These are phyloP conservation scores for Anguilla rostrata DNA, from an alignment of 2,113 vertebrate genomes.

Conservation along the genomic window DNA sequence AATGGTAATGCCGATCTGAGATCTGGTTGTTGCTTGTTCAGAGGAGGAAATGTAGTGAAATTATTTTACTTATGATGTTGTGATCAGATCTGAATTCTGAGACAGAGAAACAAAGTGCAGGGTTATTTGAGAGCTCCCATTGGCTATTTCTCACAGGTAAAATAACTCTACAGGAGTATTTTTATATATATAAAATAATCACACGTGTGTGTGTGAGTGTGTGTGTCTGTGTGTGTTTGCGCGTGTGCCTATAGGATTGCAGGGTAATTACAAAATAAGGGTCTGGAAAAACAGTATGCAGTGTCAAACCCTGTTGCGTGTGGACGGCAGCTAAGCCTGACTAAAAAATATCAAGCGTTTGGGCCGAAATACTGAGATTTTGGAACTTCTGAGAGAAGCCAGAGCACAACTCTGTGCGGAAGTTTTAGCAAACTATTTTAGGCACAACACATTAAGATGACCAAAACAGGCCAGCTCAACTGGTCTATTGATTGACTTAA, in stretches of 20 bases:
- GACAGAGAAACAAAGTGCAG: neutral
- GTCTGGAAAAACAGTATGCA: too few relatives aligned
- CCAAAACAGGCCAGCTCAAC: neutral
- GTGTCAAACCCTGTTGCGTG: too few relatives aligned
- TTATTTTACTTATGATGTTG: neutral
- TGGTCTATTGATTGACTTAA: too few relatives aligned
- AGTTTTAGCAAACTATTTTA: neutral
- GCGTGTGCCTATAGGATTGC: neutral
- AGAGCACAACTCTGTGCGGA: neutral
- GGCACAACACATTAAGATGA: neutral
- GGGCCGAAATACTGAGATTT: neutral
- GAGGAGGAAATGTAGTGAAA: slow-evolving; percentile 34
- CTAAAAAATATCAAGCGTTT: neutral
- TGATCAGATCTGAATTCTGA: neutral
- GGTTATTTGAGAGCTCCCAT: neutral
- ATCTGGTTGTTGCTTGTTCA: slow-evolving; percentile 48
- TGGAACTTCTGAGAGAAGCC: neutral
- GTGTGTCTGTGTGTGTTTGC: too few relatives aligned
- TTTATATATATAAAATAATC: neutral
- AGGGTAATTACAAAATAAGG: neutral
- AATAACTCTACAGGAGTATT: neutral
- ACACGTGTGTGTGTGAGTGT: neutral
- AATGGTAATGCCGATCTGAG: slow-evolving; percentile 44
- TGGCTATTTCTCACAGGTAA: neutral
- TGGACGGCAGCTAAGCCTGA: neutral